phyloP scores from a whole-genome alignment of 2,113 vertebrate genomes.

The Calonectris borealis region DNA sequence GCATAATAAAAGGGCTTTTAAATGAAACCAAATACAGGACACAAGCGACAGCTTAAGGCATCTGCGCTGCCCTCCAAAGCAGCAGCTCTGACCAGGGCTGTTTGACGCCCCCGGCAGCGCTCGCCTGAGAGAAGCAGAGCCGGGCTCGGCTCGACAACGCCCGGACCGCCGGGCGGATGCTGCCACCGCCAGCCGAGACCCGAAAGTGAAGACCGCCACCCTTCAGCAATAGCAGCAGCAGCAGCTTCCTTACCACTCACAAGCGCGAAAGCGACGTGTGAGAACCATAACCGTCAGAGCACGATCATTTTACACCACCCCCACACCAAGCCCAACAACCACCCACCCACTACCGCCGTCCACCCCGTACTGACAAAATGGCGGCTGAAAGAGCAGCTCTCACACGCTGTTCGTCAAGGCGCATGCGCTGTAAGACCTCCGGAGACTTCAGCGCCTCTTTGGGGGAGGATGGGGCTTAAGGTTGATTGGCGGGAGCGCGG shows the following conservation, averaged over 20 bases:
- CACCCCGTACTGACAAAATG: not conserved
- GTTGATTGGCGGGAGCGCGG: not conserved
- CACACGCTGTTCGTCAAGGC: accelerated
- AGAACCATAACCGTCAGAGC: accelerated
- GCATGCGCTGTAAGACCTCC: accelerated
- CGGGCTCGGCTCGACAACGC: accelerated
- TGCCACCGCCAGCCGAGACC: too few relatives aligned
- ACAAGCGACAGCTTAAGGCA: accelerated
- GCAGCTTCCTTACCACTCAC: not conserved
- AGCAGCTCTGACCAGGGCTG: accelerated
- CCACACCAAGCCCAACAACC: accelerated
- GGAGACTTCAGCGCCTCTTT: accelerated
- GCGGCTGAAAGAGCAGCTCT: accelerated
- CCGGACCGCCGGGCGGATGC: accelerated
- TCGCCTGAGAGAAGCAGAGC: not conserved
- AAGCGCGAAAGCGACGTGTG: accelerated
- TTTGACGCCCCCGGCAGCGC: not conserved
- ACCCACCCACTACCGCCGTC: accelerated
- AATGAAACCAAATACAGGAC: accelerated
- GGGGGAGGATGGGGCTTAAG: accelerated
- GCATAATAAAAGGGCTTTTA: not conserved
- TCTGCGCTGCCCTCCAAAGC: accelerated
- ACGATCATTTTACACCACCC: accelerated
- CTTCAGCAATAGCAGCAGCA: not conserved
- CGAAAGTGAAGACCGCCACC: accelerated